These are phyloP conservation scores for Asobara japonica DNA, from an alignment of 1,140 invertebrate genomes.

Conservation along the genomic window DNA sequence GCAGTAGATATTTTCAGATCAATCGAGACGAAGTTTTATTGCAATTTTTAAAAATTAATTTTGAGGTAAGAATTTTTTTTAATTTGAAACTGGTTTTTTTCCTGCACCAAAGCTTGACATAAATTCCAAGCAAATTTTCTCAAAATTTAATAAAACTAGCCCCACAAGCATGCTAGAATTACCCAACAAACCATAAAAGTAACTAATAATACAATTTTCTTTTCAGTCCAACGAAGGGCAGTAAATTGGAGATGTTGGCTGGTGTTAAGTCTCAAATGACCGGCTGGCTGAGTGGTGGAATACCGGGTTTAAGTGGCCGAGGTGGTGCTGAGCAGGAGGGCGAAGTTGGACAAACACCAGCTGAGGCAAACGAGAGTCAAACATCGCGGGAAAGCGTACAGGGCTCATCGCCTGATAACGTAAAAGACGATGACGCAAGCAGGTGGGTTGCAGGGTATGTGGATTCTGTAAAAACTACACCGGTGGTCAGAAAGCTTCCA, in stretches of 20 bases:
- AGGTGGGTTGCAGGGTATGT: slow-evolving; percentile 60
- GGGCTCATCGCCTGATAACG: slow-evolving; percentile 64
- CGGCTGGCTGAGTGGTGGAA: slow-evolving; percentile 79
- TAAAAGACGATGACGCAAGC: slow-evolving; percentile 83
- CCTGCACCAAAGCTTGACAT: no score
- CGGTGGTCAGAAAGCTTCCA: slow-evolving; percentile 29
- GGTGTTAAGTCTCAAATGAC: slow-evolving; percentile 85
- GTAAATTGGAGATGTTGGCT: slow-evolving; percentile 80
- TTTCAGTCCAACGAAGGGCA: slow-evolving; percentile 75
- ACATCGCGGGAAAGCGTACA: slow-evolving; percentile 64
- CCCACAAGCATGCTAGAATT: neutral
- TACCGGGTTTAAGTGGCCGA: slow-evolving; percentile 72
- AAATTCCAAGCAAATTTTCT: no score
- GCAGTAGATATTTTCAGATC: no score
- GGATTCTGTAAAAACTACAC: slow-evolving; percentile 42
- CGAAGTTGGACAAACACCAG: slow-evolving; percentile 58
- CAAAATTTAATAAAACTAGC: neutral
- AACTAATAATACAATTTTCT: slow-evolving; percentile 8
- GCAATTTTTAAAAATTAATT: no score
- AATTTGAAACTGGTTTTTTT: no score
- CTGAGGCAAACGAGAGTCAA: slow-evolving; percentile 61
- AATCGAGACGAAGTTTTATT: no score
- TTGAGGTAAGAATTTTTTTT: no score
- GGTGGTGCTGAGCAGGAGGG: slow-evolving; percentile 59
- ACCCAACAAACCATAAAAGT: neutral